phyloP scores from a whole-genome alignment of 2,888 invertebrate genomes.

The Mystacides longicornis region DNA sequence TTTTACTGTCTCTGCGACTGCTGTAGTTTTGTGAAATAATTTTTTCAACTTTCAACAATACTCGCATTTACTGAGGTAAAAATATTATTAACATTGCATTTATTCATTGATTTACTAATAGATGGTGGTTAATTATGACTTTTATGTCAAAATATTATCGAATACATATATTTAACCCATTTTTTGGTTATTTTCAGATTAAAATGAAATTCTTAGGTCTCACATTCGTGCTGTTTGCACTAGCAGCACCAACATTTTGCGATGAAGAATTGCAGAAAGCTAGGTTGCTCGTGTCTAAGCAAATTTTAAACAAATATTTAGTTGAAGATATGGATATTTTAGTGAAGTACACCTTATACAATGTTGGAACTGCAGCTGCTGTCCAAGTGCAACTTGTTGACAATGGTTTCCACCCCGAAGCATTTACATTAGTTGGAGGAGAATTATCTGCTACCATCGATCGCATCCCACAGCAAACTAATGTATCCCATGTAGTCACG shows the following conservation, averaged over 20 bases:
- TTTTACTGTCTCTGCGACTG: no score
- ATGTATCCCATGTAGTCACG: slow-evolving; percentile 90
- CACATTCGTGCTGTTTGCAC: slow-evolving; percentile 39
- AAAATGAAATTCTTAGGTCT: slow-evolving; percentile 37
- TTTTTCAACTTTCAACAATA: not conserved
- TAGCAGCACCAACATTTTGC: slow-evolving; percentile 43
- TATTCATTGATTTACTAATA: not conserved
- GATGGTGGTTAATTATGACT: slow-evolving; percentile 1
- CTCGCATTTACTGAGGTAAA: not conserved
- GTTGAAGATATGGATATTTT: slow-evolving; percentile 96
- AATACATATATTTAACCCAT: not conserved
- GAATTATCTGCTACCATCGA: slow-evolving; percentile 76
- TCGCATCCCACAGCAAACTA: slow-evolving; percentile 85
- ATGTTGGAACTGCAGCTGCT: slow-evolving; percentile 88
- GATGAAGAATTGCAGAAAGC: slow-evolving; percentile 71
- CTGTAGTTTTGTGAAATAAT: no score
- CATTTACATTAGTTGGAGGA: slow-evolving; percentile 85
- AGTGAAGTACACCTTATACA: slow-evolving; percentile 89
- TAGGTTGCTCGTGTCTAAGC: slow-evolving; percentile 82
- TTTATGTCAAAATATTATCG: not conserved
- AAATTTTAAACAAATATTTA: slow-evolving; percentile 90
- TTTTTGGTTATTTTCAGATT: slow-evolving; percentile 27
- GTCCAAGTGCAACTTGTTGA: slow-evolving; percentile 84
- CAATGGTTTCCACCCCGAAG: slow-evolving; percentile 84
- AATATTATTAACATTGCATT: not conserved